These are phyloP conservation scores for Liasis olivaceus DNA, from an alignment of 2,797 vertebrate species.

Conservation along the genomic window DNA sequence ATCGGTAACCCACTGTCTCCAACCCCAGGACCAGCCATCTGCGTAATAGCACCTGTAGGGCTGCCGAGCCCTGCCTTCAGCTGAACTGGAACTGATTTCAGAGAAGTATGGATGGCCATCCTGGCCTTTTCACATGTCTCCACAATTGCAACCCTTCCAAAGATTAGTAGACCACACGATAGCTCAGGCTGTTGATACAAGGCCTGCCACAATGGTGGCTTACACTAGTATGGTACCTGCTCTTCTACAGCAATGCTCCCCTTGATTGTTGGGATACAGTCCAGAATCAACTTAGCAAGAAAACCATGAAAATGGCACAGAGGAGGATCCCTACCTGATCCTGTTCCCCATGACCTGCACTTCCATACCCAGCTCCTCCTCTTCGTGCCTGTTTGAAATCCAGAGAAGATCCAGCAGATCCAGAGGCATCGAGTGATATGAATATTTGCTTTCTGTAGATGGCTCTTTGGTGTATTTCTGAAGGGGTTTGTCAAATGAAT, in stretches of 20 bases:
- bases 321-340: constrained; percentile 68
- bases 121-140: no score
- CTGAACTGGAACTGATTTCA: background rate
- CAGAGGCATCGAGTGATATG: background rate
- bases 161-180: background rate
- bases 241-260: background rate
- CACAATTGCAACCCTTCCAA: background rate
- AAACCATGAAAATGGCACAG: constrained; percentile 9
- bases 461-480: constrained; percentile 32
- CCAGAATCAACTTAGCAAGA: constrained; percentile 28
- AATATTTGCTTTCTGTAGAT: constrained; percentile 2
- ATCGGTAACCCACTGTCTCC: no score
- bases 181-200: background rate
- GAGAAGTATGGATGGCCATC: background rate
- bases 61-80: no score
- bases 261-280: background rate
- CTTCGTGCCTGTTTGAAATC: constrained; percentile 10
- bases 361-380: constrained; percentile 13
- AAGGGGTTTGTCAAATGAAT: constrained; percentile 19
- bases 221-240: background rate
- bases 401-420: background rate
- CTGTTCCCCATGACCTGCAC: constrained; percentile 39
- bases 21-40: no score
- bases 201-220: background rate
- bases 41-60: no score